phyloP scores from a whole-genome alignment of 2,888 invertebrate genomes.

The Glyphotaelius pellucidus region DNA sequence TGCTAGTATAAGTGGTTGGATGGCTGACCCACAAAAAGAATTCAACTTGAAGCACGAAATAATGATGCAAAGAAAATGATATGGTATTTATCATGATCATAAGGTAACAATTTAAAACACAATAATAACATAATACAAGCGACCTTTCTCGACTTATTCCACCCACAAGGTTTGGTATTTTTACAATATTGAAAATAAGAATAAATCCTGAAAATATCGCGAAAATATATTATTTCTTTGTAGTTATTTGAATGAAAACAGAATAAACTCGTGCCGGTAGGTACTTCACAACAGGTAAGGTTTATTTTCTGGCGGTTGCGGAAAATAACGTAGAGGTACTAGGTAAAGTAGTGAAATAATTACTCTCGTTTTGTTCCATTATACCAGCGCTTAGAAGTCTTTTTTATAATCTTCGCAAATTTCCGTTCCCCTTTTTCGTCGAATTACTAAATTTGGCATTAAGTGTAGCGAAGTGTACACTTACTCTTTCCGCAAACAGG shows the following conservation, averaged over 20 bases:
- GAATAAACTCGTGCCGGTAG: slow-evolving; percentile 10
- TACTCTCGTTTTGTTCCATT: slow-evolving; percentile 22
- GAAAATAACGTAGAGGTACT: slow-evolving; percentile 6
- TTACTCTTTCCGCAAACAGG: not conserved
- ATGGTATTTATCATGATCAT: not conserved
- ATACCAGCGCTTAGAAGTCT: slow-evolving; percentile 53
- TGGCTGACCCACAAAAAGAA: not conserved
- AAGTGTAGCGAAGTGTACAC: slow-evolving; percentile 28
- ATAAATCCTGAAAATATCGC: slow-evolving; percentile 41
- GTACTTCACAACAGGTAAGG: slow-evolving; percentile 42
- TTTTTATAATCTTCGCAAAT: slow-evolving; percentile 60
- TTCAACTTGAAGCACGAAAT: not conserved
- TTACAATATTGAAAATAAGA: slow-evolving; percentile 33
- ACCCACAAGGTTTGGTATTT: slow-evolving; percentile 10
- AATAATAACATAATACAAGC: not conserved
- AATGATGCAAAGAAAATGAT: not conserved
- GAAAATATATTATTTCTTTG: slow-evolving; percentile 35
- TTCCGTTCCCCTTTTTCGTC: slow-evolving; percentile 52
- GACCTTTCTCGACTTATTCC: not conserved
- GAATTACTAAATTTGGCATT: slow-evolving; percentile 58
- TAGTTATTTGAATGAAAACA: slow-evolving; percentile 34
- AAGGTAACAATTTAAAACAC: not conserved
- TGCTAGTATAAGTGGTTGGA: slow-evolving; percentile 27
- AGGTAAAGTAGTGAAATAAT: slow-evolving; percentile 32
- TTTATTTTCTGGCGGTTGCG: slow-evolving; percentile 30